Percentiles rank a stretch among this genome's conserved stretches.
phyloP scores from a whole-genome alignment of 2,797 vertebrate genomes.

The Petrocephalus sullivani region DNA sequence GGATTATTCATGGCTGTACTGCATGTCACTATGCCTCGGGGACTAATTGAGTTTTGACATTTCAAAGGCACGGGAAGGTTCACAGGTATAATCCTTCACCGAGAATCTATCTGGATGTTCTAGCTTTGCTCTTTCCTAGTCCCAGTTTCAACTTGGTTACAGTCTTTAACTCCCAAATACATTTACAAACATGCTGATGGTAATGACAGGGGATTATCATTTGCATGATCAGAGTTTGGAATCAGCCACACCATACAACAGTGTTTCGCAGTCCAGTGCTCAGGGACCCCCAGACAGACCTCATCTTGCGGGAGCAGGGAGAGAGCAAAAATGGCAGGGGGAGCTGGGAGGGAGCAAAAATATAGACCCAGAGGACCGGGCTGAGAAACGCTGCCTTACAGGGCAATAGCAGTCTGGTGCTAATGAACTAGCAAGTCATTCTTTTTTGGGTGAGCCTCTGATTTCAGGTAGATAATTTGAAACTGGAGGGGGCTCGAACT shows the following conservation, averaged over 20 bases:
- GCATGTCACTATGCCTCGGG: not conserved
- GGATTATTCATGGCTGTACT: not conserved
- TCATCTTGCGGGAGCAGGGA: not conserved
- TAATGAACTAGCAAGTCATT: not conserved
- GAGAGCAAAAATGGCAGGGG: not conserved
- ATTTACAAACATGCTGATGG: not conserved
- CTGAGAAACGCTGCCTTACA: not conserved
- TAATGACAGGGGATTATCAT: not conserved
- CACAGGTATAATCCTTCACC: not conserved
- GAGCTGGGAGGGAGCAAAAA: no score
- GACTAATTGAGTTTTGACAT: not conserved
- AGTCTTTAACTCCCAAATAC: not conserved
- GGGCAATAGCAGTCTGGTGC: not conserved
- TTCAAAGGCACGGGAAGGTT: not conserved
- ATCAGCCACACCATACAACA: not conserved
- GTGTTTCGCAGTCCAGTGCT: not conserved
- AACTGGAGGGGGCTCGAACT: not conserved
- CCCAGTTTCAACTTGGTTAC: not conserved
- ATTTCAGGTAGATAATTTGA: not conserved
- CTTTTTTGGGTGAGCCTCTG: not conserved
- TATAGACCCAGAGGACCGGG: not conserved
- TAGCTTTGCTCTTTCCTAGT: not conserved
- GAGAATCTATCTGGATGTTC: not conserved
- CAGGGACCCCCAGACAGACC: not conserved
- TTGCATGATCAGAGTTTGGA: not conserved